Base-by-base conservation (phyloP, 1,140 invertebrate genomes). In the Portunus trituberculatus region DNA sequence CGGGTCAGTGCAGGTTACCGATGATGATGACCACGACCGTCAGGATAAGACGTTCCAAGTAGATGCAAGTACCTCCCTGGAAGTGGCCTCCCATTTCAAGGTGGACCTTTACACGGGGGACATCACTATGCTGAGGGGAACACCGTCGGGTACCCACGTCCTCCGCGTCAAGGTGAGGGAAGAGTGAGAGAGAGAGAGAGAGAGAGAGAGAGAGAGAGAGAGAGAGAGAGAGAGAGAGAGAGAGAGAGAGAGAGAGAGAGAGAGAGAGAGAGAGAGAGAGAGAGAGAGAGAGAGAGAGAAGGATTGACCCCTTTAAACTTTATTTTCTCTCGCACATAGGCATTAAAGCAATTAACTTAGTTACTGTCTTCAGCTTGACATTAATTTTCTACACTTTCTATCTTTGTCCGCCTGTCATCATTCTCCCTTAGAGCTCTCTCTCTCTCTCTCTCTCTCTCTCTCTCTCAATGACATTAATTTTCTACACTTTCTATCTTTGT, bases 1-100 rank as follows among this genome's bases (percentile, higher is more conserved):
- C 95, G 99, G 99, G 31, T 97, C 98, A 93, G 99, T 99, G 0
- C 99, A 99, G 97, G 99, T 99, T 0, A 99, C 99, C 97, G 99
- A 99, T 97, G 97, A 99, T 67, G 99, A 99, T 97, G 99, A 99
- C 97, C 99, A 99, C 99, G 99, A 99, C 97, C 97, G 99, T 95
- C 98, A 98, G 0, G 99, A 99, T 97, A 99, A 99, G 97, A 99
- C 98, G 96, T 99, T 99, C 97, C 99, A 99, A 96, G 99, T 98
- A 98, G 97, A 98, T 88, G 98, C 98, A 96, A 93, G 52, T 28
- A 95, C 94, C 48, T 92, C 83, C 12, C 88, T 86, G 0, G 94
- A 95, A 31, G 94, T 95, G 39, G 98, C 98, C 97, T 95, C 96
- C 2, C 97, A 97, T 96, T 99, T 99, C 97, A 98, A 98, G 89